Evolutionary conservation across 1,140 invertebrate species (phyloP).

Genomic region (Ladona fulva): DNA sequence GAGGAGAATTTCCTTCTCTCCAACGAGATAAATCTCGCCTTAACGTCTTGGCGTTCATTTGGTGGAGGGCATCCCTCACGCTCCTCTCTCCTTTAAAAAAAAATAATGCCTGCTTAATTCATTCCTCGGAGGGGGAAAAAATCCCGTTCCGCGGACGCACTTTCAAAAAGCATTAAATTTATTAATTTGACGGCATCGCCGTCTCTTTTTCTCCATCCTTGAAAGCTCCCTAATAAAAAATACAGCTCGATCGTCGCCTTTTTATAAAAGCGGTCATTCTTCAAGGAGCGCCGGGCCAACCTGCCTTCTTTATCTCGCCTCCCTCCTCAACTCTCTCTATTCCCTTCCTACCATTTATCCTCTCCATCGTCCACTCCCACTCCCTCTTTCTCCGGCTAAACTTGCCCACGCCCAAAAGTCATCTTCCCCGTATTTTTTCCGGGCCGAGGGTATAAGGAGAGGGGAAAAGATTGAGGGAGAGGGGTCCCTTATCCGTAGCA

Average conservation of each 20-base stretch:
- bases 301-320: not conserved
- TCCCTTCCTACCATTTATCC: not conserved
- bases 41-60: too few species aligned
- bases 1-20: too few species aligned
- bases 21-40: too few species aligned
- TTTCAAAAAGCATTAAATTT: not conserved
- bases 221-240: not conserved
- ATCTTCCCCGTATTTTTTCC: not conserved
- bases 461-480: too few species aligned
- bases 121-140: too few species aligned
- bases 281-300: not conserved
- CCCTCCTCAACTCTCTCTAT: not conserved
- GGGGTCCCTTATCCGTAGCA: too few species aligned
- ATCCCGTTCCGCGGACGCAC: too few species aligned
- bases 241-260: not conserved
- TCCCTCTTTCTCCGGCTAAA: not conserved
- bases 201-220: not conserved
- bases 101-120: too few species aligned
- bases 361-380: not conserved
- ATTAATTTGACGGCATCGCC: not conserved
- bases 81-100: too few species aligned
- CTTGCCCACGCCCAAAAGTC: not conserved
- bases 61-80: too few species aligned
- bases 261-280: conserved; percentile 2
- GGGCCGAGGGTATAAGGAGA: too few species aligned